Conservation (phyloP, 2,888 invertebrate genomes). For the Acrobeloides nanus region DNA sequence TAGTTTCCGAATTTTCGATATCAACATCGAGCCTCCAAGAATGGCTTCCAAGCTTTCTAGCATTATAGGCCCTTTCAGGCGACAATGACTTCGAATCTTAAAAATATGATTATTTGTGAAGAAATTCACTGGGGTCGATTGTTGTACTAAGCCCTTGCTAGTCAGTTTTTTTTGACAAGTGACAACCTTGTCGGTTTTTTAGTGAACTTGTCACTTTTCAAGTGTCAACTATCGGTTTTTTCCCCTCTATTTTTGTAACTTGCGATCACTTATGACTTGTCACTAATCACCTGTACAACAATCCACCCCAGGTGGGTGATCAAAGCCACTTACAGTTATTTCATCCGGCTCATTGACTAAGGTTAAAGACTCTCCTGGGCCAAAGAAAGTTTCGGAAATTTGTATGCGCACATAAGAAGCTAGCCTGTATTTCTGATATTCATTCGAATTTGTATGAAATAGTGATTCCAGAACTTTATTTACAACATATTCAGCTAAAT, state of each 20-base stretch:
- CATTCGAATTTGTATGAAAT: conserved; percentile 1
- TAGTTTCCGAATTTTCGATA: conserved; percentile 25
- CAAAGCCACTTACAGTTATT: no score
- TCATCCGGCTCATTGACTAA: no score
- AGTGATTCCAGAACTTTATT: conserved; percentile 13
- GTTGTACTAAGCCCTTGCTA: no score
- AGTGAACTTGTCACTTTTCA: no score
- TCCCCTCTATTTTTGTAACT: no score
- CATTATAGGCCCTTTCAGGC: conserved; percentile 42
- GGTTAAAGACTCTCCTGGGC: conserved; percentile 31
- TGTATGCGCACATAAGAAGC: conserved; percentile 46
- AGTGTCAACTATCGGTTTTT: no score
- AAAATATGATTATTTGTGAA: no score
- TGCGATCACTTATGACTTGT: no score
- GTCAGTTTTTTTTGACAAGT: no score
- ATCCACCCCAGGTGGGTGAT: conserved; percentile 25
- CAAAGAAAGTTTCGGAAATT: conserved; percentile 43
- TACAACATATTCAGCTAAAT: conserved; percentile 28
- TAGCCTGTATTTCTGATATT: conserved; percentile 18
- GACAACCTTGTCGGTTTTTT: no score
- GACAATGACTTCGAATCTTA: conserved; percentile 43
- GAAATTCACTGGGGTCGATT: no score
- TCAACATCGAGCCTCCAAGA: conserved; percentile 35
- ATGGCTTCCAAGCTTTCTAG: conserved; percentile 40
- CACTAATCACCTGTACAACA: no score